Evolutionary conservation across 2,113 vertebrate species (phyloP), one percentile per base, ranked within the genome.

Genomic region (Notiomystis cincta): DNA sequence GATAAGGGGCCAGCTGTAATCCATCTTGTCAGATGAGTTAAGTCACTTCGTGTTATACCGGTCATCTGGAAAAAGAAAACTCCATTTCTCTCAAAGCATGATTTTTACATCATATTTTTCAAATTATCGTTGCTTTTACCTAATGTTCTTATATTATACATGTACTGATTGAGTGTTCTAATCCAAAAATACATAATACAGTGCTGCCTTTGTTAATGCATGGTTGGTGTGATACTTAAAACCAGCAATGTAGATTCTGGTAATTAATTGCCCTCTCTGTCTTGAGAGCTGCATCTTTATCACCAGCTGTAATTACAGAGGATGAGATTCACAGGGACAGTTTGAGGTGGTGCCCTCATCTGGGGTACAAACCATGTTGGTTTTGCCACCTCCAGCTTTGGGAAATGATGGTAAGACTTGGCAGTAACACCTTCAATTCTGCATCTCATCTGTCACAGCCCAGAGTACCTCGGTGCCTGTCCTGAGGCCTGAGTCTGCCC

Each of bases 1-100:
- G 96, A 97, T 97, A 97, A 92, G 93, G 91, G 90, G 87, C 88
- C 92, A 90, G 90, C 89, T 96, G 94, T 96, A 95, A 94, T 96
- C 83, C 86, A 62, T 97, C 96, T 96, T 95, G 93, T 94, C 95
- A 96, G 96, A 96, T 95, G 86, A 91, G 90, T 94, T 93, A 95
- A 97, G 94, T 94, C 89, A 73, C 70, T 94, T 94, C 33, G 0
- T 91, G 87, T 95, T 94, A 87, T 16, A 77, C 38, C 0, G 7
- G 72, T 96, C 87, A 92, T 94, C 86, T 97, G 94, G 94, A 95
- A 95, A 82, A 91, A 71, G 54, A 90, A 94, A 92, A 88, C 58
- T 89, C 65, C 28, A 18, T 87, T 96, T 94, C 45, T 15, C 70
- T 72, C 56, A 4, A 42, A 89, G 42, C 82, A 71, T 90, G 89